phyloP scores from a whole-genome alignment of 1,140 invertebrate genomes.

The Heliconius nattereri region DNA sequence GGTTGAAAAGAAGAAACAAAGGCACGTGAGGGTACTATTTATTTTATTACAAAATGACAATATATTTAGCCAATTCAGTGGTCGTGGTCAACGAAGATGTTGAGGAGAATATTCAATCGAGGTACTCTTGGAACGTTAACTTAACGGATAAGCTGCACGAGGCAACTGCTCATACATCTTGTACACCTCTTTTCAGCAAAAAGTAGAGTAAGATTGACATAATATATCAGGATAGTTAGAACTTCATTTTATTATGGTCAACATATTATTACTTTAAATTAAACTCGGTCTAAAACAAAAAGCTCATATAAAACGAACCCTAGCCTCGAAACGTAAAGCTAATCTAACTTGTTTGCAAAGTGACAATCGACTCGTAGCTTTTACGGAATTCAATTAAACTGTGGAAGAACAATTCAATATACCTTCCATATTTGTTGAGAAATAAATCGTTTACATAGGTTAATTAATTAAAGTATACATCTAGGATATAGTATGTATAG shows the following conservation, averaged over 20 bases:
- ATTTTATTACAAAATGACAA: too few species aligned
- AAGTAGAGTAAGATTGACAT: background rate
- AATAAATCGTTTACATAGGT: background rate
- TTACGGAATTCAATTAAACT: slow-evolving; percentile 29
- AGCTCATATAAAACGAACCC: slow-evolving; percentile 19
- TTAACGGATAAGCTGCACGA: too few species aligned
- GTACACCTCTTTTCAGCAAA: background rate
- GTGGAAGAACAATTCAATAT: slow-evolving; percentile 22
- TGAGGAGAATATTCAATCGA: too few species aligned
- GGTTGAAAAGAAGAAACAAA: too few species aligned
- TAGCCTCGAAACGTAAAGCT: slow-evolving; percentile 17
- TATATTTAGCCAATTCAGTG: too few species aligned
- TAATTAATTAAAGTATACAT: background rate
- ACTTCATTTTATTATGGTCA: background rate
- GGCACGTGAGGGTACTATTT: too few species aligned
- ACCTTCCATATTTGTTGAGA: background rate
- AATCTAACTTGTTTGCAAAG: slow-evolving; percentile 30
- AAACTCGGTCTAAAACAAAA: slow-evolving; percentile 16
- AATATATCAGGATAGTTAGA: background rate
- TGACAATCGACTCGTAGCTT: slow-evolving; percentile 19
- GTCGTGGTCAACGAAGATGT: too few species aligned
- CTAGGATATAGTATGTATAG: too few species aligned
- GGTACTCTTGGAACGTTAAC: too few species aligned
- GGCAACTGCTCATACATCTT: too few species aligned
- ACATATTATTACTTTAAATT: background rate